These are phyloP conservation scores for Hippocampus zosterae DNA, from an alignment of 2,113 vertebrate genomes.

Conservation along the genomic window DNA sequence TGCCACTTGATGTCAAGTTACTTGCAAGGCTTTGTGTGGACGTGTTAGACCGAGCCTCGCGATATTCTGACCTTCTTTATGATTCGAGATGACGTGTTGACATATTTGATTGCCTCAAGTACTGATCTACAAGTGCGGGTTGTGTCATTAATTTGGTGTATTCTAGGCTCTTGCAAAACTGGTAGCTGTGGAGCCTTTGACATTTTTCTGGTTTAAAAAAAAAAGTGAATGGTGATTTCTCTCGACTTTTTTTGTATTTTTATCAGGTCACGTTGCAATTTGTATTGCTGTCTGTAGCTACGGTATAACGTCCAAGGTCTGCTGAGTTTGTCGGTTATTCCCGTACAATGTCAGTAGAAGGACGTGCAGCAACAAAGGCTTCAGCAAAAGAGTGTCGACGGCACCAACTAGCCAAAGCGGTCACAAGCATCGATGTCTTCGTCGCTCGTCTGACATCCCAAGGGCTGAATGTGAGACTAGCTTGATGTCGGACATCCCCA, in stretches of 20 bases:
- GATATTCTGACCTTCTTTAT: constrained; percentile 39
- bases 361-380: too few relatives aligned
- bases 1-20: constrained; percentile 32
- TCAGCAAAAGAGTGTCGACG: neutral
- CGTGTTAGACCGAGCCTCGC: constrained; percentile 32
- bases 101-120: constrained; percentile 42
- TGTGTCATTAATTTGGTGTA: neutral
- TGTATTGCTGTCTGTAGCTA: too few relatives aligned
- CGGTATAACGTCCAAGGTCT: too few relatives aligned
- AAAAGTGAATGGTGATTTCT: neutral
- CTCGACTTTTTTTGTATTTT: neutral
- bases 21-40: constrained; percentile 30
- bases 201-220: too few relatives aligned
- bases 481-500: constrained; percentile 13
- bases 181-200: neutral
- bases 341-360: too few relatives aligned
- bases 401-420: neutral
- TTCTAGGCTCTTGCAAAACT: neutral
- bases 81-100: constrained; percentile 46
- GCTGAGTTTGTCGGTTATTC: too few relatives aligned
- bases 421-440: neutral
- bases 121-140: constrained; percentile 9
- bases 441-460: neutral
- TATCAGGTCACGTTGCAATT: neutral
- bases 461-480: neutral